These are phyloP conservation scores for Nymphalis io DNA, from an alignment of 1,140 invertebrate species.

Conservation along the genomic window DNA sequence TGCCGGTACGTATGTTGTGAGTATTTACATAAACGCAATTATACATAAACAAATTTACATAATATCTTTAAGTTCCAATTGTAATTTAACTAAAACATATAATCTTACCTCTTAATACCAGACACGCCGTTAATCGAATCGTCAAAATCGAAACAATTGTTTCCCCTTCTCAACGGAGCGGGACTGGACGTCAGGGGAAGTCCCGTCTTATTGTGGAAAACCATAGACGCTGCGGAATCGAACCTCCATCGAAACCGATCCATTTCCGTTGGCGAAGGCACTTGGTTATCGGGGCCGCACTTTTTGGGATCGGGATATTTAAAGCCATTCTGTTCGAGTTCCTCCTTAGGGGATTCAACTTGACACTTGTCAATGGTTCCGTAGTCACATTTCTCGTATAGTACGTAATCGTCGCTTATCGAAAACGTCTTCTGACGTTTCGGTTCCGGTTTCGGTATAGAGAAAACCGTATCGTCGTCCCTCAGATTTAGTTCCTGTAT, in stretches of 20 bases:
- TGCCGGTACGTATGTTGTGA: conserved; percentile 16
- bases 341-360: conserved; percentile 54
- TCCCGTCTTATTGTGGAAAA: conserved; percentile 91
- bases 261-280: conserved; percentile 87
- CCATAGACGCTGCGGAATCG: conserved; percentile 90
- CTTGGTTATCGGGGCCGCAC: conserved; percentile 46
- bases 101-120: conserved; percentile 89
- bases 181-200: conserved; percentile 94
- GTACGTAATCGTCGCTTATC: conserved; percentile 63
- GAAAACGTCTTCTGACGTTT: conserved; percentile 70
- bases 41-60: no score
- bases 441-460: conserved; percentile 49
- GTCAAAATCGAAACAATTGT: conserved; percentile 92
- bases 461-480: conserved; percentile 71
- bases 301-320: conserved; percentile 54
- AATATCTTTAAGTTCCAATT: no score
- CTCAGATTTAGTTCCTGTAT: conserved; percentile 66
- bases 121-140: conserved; percentile 89
- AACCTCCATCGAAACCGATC: conserved; percentile 88
- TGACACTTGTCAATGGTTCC: conserved; percentile 65
- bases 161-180: conserved; percentile 88
- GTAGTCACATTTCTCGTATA: conserved; percentile 77
- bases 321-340: conserved; percentile 43
- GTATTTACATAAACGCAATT: neutral
- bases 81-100: no score